Evolutionary conservation across 1,140 invertebrate genomes (phyloP).

Genomic region (Drosophila lacteicornis): DNA sequence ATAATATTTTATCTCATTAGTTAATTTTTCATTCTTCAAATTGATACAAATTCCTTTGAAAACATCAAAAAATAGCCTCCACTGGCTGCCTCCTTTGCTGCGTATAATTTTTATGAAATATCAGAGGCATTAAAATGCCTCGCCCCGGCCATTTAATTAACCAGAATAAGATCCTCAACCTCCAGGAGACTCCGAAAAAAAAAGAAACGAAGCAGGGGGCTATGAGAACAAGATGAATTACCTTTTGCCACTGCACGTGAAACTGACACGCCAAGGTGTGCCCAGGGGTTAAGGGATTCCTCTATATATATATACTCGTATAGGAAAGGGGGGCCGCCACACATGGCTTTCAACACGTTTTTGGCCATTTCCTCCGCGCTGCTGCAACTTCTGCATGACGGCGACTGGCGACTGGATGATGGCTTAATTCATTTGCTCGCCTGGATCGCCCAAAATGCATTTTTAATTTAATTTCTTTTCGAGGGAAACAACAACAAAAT

Average conservation of each 20-base stretch:
- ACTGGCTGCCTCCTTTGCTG: not conserved
- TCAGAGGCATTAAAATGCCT: constrained; percentile 60
- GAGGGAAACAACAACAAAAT: constrained; percentile 26
- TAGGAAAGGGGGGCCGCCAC: constrained; percentile 42
- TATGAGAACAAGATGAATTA: constrained; percentile 77
- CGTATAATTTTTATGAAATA: constrained; percentile 26
- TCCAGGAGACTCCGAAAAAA: constrained; percentile 6
- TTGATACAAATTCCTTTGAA: not conserved
- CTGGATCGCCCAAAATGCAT: constrained; percentile 68
- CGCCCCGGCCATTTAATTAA: constrained; percentile 62
- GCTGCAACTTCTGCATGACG: constrained; percentile 61
- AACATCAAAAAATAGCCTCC: not conserved
- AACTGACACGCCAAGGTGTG: constrained; percentile 73
- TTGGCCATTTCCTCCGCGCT: constrained; percentile 59
- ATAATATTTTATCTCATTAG: not conserved
- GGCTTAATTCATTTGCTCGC: constrained; percentile 72
- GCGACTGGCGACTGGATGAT: constrained; percentile 47
- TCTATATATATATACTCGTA: not conserved
- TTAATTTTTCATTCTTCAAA: not conserved
- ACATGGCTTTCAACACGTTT: constrained; percentile 82
- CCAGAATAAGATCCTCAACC: constrained; percentile 6
- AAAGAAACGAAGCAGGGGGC: not conserved
- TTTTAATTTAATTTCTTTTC: constrained; percentile 78
- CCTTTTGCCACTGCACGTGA: constrained; percentile 82
- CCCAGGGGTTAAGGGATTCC: constrained; percentile 7